Base-by-base conservation (phyloP, 2,888 invertebrate genomes). In the Dolichomitus sp. region DNA sequence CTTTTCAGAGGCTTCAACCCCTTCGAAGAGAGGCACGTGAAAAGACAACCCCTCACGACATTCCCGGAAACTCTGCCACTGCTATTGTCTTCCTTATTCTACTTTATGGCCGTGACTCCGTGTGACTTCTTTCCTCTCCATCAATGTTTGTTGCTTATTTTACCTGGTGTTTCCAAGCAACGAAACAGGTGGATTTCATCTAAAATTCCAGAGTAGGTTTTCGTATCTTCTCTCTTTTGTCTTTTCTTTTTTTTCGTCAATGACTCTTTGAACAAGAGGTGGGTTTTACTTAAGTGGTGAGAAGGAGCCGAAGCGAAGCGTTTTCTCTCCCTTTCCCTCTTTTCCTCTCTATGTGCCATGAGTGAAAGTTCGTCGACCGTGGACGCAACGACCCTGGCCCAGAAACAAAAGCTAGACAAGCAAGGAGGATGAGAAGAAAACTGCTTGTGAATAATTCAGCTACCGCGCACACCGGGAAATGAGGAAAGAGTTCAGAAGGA, bases 361-460 rank as follows among this genome's bases (percentile, higher is more conserved):
- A 83, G 84, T 65, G 81, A 88, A 89, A 91, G 91, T 90, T 92
- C 90, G 90, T 90, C 87, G 90, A 87, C 87, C 89, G 86, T 85
- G 84, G 87, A 84, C 75, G 86, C 90, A 92, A 92, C 91, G 93
- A 93, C 93, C 93, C 91, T 93, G 93, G 93, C 93, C 93, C 91
- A 93, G 93, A 93, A 93, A 93, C 92, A 93, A 92, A 92, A 90
- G 91, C 90, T 77, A 83, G 76, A 83, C 80, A 63, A 83, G 73
- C 68, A 23, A 45, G 61, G 45, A 52, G 69, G 76, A 66, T 14
- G 30, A 57, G 52, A 52, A 89, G 89, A 89, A 90, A 90, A 90
- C 89, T 91, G 90, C 92, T 93, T 90, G 92, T 93, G 93, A 93
- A 93, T 93, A 93, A 93, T 93, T 93, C 93, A 93, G 90, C 91